Conservation (phyloP, 2,797 vertebrate species). For the Zenarchopterus dispar region DNA sequence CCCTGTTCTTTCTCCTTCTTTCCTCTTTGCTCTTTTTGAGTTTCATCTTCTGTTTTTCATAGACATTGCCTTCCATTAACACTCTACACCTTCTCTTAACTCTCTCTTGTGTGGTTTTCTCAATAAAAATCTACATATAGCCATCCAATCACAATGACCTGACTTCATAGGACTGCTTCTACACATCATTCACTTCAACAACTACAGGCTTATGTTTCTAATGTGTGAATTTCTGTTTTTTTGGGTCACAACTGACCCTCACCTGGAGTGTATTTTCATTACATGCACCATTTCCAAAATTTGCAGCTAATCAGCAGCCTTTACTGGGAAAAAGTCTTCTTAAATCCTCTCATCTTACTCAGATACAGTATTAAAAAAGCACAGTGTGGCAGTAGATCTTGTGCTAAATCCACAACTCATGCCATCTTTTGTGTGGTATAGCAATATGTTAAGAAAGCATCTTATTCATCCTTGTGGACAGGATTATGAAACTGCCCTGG, state of each 20-base stretch:
- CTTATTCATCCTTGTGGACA: not conserved
- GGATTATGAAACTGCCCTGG: too few species aligned
- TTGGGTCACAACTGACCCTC: constrained; percentile 9
- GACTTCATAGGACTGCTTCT: constrained; percentile 5
- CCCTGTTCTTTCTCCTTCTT: constrained; percentile 55
- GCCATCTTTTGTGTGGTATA: not conserved
- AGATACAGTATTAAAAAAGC: not conserved
- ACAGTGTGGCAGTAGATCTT: not conserved
- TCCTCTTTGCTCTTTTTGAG: constrained; percentile 56
- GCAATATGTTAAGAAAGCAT: not conserved
- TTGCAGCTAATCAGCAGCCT: constrained; percentile 11
- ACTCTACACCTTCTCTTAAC: constrained; percentile 23
- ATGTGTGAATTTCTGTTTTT: not conserved
- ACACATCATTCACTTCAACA: not conserved
- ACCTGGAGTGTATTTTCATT: constrained; percentile 7
- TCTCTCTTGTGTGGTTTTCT: constrained; percentile 11
- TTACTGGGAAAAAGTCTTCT: constrained; percentile 19
- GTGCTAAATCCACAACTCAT: not conserved
- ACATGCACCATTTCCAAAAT: constrained; percentile 6
- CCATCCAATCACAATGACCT: not conserved
- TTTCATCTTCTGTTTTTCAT: constrained; percentile 35
- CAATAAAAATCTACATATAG: constrained; percentile 4
- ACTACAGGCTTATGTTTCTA: constrained; percentile 2
- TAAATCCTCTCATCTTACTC: not conserved
- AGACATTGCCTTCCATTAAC: constrained; percentile 50